These are phyloP conservation scores for Lobophora halterata DNA, from an alignment of 2,888 invertebrate species.

Conservation along the genomic window DNA sequence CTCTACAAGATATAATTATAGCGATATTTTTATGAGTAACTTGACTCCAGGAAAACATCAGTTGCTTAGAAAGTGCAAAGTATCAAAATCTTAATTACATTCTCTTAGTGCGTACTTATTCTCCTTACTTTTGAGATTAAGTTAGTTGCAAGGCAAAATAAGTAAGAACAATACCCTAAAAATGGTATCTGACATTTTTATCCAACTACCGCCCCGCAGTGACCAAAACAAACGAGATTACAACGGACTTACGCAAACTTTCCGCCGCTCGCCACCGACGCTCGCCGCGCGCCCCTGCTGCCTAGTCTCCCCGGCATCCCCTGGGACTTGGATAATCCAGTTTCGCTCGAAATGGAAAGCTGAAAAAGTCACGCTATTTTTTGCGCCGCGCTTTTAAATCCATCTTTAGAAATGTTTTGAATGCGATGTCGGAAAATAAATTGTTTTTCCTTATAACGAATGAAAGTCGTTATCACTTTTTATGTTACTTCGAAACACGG, in stretches of 20 bases:
- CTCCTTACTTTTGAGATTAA: neutral
- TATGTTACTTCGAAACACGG: conserved; percentile 1
- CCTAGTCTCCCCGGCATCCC: conserved; percentile 28
- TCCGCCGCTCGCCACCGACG: conserved; percentile 30
- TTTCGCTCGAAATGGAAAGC: conserved; percentile 58
- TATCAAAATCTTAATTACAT: no score
- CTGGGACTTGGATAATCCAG: conserved; percentile 63
- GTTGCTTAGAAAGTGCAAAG: no score
- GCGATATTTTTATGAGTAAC: no score
- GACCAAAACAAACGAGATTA: conserved; percentile 60
- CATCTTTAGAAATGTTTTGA: conserved; percentile 25
- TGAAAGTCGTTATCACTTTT: conserved; percentile 15
- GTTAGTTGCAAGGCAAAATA: neutral
- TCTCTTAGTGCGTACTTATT: no score
- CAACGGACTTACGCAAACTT: conserved; percentile 55
- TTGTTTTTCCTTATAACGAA: conserved; percentile 31
- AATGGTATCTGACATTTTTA: neutral
- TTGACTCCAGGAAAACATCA: no score
- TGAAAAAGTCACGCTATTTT: conserved; percentile 38
- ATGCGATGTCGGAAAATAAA: conserved; percentile 31
- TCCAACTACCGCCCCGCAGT: conserved; percentile 28
- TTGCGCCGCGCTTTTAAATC: conserved; percentile 27
- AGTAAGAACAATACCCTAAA: conserved; percentile 1
- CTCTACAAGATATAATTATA: no score
- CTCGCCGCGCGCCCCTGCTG: conserved; percentile 33